Evolutionary conservation across 2,888 invertebrate genomes (phyloP).

Genomic region (Dyspetes luteomarginatus): DNA sequence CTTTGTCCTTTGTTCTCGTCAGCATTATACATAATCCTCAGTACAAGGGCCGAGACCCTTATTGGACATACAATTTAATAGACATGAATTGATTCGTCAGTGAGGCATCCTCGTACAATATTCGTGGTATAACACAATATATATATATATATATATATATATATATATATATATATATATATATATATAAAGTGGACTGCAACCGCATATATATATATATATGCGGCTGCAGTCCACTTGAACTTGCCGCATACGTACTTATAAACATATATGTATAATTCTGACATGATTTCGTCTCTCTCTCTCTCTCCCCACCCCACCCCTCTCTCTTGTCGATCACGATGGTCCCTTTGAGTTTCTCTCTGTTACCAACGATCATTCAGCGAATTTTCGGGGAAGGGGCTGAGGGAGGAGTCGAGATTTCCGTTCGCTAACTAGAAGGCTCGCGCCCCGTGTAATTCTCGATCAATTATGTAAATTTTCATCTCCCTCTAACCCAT

Average conservation of each 20-base stretch:
- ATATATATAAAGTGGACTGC: neutral
- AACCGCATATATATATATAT: too few relatives aligned
- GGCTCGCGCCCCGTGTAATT: slow-evolving; percentile 52
- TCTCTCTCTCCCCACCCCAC: too few relatives aligned
- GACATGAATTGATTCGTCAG: slow-evolving; percentile 44
- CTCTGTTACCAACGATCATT: neutral
- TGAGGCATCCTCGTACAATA: neutral
- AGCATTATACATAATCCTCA: slow-evolving; percentile 6
- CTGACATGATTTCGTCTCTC: neutral
- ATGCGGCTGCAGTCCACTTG: too few relatives aligned
- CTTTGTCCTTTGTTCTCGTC: neutral
- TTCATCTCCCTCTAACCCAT: neutral
- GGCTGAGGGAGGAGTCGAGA: slow-evolving; percentile 18
- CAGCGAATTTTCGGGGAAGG: neutral
- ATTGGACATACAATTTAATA: slow-evolving; percentile 51
- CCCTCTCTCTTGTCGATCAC: neutral
- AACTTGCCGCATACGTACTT: neutral
- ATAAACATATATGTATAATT: neutral
- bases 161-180: too few relatives aligned
- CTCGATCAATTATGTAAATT: slow-evolving; percentile 66
- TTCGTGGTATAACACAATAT: neutral
- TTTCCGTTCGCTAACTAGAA: slow-evolving; percentile 55
- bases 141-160: neutral
- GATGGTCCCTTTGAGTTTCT: slow-evolving; percentile 53
- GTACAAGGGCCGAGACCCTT: slow-evolving; percentile 6